Base-by-base conservation (phyloP, 2,888 invertebrate genomes). In the Pterostichus madidus region DNA sequence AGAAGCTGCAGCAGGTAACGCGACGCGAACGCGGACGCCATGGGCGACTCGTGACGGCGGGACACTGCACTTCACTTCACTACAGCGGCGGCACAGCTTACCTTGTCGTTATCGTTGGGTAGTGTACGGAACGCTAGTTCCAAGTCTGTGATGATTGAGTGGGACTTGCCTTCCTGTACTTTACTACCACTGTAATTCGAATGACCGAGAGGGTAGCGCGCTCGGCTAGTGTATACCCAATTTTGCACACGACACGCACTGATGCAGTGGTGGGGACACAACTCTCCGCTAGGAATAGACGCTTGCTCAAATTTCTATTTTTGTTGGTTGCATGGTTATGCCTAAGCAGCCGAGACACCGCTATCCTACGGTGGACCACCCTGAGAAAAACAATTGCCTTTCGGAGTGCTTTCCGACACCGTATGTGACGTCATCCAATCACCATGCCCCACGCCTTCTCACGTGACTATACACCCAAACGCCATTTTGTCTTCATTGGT, bases 151-250 rank as follows among this genome's bases (percentile, higher is more conserved):
- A 56, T 17, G 79, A 61, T 79, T 80, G 84, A 84, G 39, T 86
- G 86, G 86, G 87, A 87, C 86, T 87, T 86, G 87, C 87, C 90
- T 90, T 90, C 90, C 91, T 91, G 89, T 91, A 91, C 90, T 91
- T 90, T 90, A 92, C 92, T 91, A 92, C 91, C 92, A 91, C 92
- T 89, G 90, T 91, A 91, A 87, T 91, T 92, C 92, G 92, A 93
- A 92, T 92, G 92, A 90, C 90, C 90, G 89, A 88, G 89, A 89
- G 88, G 89, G 89, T 89, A 87, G 89, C 89, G 87, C 89, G 89
- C 89, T 89, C 88, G 89, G 87, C 91, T 92, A 92, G 92, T 92
- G 92, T 93, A 92, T 93, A 91, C 90, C 91, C 88, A 88, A 88
- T 86, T 89, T 91, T 93, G 92, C 93, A 92, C 92, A 93, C 93